Evolutionary conservation across 2,888 invertebrate species (phyloP).

Genomic region (Trisateles emortualis): DNA sequence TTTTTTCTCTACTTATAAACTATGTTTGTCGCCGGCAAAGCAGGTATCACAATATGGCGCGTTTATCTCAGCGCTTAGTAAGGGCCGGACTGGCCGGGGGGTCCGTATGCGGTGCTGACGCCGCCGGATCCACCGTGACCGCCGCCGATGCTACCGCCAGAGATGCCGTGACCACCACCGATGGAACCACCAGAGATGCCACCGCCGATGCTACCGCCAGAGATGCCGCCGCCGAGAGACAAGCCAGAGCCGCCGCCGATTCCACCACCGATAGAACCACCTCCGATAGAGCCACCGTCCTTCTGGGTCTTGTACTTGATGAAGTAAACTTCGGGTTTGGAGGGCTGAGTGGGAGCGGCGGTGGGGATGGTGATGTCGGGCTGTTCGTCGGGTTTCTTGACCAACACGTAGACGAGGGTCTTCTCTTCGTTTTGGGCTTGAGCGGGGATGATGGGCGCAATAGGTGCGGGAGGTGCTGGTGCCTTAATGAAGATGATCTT

Average conservation of each 20-base stretch:
- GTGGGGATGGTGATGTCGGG: slow-evolving; percentile 93
- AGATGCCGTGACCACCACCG: slow-evolving; percentile 56
- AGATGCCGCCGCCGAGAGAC: slow-evolving; percentile 37
- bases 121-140: slow-evolving; percentile 65
- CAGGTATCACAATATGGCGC: slow-evolving; percentile 83
- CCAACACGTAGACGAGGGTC: slow-evolving; percentile 93
- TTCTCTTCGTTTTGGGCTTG: slow-evolving; percentile 92
- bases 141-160: slow-evolving; percentile 62
- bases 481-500: slow-evolving; percentile 96
- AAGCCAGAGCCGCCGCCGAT: slow-evolving; percentile 63
- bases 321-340: slow-evolving; percentile 94
- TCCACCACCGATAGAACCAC: slow-evolving; percentile 53
- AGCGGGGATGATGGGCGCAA: slow-evolving; percentile 91
- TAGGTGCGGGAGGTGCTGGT: slow-evolving; percentile 91
- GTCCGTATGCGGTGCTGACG: slow-evolving; percentile 88
- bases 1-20: slow-evolving; percentile 86
- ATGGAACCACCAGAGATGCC: slow-evolving; percentile 59
- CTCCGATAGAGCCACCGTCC: slow-evolving; percentile 54
- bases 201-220: slow-evolving; percentile 44
- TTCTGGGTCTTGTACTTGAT: slow-evolving; percentile 94
- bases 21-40: slow-evolving; percentile 83
- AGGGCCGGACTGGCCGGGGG: slow-evolving; percentile 90
- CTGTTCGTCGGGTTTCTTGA: slow-evolving; percentile 93
- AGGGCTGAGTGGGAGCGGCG: slow-evolving; percentile 90
- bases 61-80: slow-evolving; percentile 81